Evolutionary conservation across 2,113 vertebrate genomes (phyloP).

Genomic region (Neomonachus schauinslandi): DNA sequence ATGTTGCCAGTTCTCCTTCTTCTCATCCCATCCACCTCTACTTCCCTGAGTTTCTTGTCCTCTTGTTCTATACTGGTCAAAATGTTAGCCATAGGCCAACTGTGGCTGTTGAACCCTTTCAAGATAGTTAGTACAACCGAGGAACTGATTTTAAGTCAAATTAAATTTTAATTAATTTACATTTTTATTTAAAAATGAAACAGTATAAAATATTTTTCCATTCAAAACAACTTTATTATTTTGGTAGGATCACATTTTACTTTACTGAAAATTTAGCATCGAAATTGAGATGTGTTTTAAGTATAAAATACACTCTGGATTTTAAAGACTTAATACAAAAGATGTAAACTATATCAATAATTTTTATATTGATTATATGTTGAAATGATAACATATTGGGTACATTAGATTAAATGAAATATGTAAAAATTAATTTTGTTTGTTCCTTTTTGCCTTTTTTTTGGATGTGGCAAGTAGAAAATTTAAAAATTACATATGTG

Average conservation of each 20-base stretch:
- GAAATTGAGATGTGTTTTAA: background rate
- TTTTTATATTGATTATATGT: slow-evolving; percentile 14
- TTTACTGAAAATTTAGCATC: slow-evolving; percentile 17
- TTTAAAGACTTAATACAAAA: slow-evolving; percentile 44
- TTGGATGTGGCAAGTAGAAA: background rate
- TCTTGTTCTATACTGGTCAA: background rate
- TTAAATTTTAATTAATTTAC: slow-evolving; percentile 35
- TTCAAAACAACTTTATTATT: background rate
- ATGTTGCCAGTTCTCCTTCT: background rate
- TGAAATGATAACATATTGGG: slow-evolving; percentile 21
- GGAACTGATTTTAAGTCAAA: slow-evolving; percentile 10
- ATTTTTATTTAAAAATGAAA: slow-evolving; percentile 50
- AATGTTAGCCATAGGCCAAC: background rate
- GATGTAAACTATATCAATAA: background rate
- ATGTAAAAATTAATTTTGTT: slow-evolving; percentile 2
- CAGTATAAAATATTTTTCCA: background rate
- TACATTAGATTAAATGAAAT: slow-evolving; percentile 5
- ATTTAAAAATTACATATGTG: background rate
- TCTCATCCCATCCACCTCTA: background rate
- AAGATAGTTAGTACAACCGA: background rate
- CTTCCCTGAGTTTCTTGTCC: too few species aligned
- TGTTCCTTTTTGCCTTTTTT: background rate
- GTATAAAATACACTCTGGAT: background rate
- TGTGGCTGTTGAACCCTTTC: background rate
- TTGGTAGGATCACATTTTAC: slow-evolving; percentile 16